Conservation (phyloP, 2,113 vertebrate species). For the Ammospiza nelsoni region DNA sequence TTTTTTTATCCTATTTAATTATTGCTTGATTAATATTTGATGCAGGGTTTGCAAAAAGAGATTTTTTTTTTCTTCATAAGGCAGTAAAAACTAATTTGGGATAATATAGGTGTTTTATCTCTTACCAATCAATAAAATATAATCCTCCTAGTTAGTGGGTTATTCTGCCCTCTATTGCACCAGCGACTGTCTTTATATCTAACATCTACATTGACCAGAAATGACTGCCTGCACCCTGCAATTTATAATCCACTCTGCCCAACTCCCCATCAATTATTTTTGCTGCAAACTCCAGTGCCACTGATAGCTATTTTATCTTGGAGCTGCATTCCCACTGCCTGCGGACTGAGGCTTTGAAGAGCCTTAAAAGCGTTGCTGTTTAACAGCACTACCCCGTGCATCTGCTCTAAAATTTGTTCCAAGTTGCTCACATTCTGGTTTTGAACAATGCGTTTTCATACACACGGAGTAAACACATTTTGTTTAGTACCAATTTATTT, state of each 20-base stretch:
- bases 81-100: neutral
- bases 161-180: constrained; percentile 6
- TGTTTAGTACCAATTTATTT: neutral
- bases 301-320: constrained; percentile 67
- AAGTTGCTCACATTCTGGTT: neutral
- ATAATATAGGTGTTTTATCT: neutral
- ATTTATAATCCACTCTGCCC: constrained; percentile 54
- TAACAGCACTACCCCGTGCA: constrained; percentile 17
- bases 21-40: constrained; percentile 36
- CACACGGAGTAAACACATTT: neutral
- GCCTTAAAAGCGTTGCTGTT: constrained; percentile 41
- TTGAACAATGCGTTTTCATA: neutral
- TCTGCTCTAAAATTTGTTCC: constrained; percentile 50
- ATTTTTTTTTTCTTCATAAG: neutral
- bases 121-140: constrained; percentile 28
- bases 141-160: neutral
- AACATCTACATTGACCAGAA: constrained; percentile 23
- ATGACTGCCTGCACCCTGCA: neutral
- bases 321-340: constrained; percentile 61
- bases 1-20: constrained; percentile 29
- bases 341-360: constrained; percentile 61
- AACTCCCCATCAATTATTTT: constrained; percentile 66
- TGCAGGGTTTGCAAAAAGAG: neutral
- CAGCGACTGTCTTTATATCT: neutral
- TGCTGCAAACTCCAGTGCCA: constrained; percentile 13